Evolutionary conservation across 2,797 vertebrate genomes (phyloP).

Genomic region (Lerista edwardsae): DNA sequence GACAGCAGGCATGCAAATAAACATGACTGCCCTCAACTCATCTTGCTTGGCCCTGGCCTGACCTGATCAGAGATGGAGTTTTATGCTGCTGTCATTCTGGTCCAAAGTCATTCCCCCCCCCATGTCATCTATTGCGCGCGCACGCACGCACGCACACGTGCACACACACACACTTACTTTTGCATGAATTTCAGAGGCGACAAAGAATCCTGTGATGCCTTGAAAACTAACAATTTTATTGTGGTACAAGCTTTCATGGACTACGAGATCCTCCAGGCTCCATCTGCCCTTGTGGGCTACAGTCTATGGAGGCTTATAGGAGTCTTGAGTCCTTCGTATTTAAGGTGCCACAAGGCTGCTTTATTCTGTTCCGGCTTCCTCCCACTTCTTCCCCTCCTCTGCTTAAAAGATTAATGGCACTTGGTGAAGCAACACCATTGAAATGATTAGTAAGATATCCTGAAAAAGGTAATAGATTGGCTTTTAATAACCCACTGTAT

Average conservation of each 20-base stretch:
- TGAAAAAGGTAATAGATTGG: conserved; percentile 24
- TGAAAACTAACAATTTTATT: not conserved
- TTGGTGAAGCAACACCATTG: conserved; percentile 14
- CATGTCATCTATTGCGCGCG: too few species aligned
- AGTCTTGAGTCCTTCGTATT: not conserved
- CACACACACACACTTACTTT: too few species aligned
- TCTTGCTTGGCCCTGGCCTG: not conserved
- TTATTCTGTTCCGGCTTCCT: not conserved
- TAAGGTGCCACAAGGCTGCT: not conserved
- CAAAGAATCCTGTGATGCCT: not conserved
- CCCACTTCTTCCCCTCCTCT: not conserved
- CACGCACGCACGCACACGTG: too few species aligned
- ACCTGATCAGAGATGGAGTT: not conserved
- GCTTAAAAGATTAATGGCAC: conserved; percentile 31
- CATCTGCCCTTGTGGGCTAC: not conserved
- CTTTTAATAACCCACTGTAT: conserved; percentile 31
- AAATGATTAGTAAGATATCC: conserved; percentile 28
- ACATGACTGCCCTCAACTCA: too few species aligned
- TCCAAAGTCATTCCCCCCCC: too few species aligned
- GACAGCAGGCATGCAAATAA: too few species aligned
- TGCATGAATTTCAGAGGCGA: not conserved
- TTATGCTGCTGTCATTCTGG: not conserved
- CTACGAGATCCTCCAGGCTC: not conserved
- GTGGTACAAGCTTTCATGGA: too few species aligned
- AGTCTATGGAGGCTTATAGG: not conserved